Base-by-base conservation (phyloP, 2,888 invertebrate species). In the Zelleria hepariella region DNA sequence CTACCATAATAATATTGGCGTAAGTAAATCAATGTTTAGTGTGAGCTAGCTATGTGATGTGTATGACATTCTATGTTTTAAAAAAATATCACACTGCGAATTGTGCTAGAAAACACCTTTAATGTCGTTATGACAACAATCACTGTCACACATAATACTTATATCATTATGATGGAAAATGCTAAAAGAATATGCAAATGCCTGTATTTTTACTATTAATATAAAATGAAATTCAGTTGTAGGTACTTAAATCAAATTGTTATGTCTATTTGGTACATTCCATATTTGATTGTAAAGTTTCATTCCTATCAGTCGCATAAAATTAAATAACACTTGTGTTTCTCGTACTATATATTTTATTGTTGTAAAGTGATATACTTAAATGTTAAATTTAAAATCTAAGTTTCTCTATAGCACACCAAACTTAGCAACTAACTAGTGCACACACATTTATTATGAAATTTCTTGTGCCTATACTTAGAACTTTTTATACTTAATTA, bases 391-490 rank as follows among this genome's bases (percentile, higher is more conserved):
- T 15, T 42, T 42, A 42, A 32, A 32, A 15, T 42, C 7, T 42
- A 42, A 15, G 10, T 42, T 42, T 42, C 32, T n/a, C n/a, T n/a
- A n/a, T n/a, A n/a, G n/a, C n/a, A n/a, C 51, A 51, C 23, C 18
- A 51, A 51, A 51, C 21, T 42, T 42, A 10, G 10, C 5, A 42
- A 15, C 32, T 42, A 55, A 32, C 55, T 8, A 55, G 63, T 78
- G 84, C 85, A 85, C 83, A 73, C 66, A 62, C 75, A 78, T 68
- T 78, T 80, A 42, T 42, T 42, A 80, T 80, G 77, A 77, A 75
- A 79, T 82, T 85, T 82, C 84, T 84, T 75, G 87, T 87, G 87
- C 87, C 87, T 87, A 82, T 81, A 84, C 78, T 69, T 79, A 84
- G 76, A 71, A 77, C 77, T 78, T 73, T 79, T 77, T 66, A 76